A percentile compares a stretch with the other conserved stretches of the same genome.
These are phyloP conservation scores for Eonycteris spelaea DNA, from an alignment of 2,113 vertebrate genomes.

Conservation along the genomic window DNA sequence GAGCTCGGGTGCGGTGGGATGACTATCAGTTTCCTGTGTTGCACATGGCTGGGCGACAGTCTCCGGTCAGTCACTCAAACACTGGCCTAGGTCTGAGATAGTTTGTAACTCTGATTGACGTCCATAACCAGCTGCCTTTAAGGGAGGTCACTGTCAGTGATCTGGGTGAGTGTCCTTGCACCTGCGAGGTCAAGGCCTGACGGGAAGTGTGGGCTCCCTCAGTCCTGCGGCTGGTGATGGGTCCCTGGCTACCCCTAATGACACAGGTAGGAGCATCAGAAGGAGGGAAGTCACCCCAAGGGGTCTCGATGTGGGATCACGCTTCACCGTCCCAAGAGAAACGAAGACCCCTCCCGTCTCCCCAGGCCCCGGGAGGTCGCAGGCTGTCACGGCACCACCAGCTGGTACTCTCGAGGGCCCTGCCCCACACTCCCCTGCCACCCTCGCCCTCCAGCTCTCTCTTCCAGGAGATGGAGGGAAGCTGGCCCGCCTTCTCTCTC, in stretches of 20 bases:
- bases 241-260: background rate
- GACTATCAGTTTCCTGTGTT: background rate
- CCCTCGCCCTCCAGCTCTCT: too few species aligned
- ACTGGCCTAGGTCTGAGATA: background rate
- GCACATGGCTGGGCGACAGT: background rate
- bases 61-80: background rate
- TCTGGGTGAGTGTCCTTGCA: background rate
- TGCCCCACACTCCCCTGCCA: background rate
- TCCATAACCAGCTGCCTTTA: background rate
- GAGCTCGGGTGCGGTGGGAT: accelerated
- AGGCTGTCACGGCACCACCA: too few species aligned
- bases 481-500: background rate
- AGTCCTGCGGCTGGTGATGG: background rate
- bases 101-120: background rate
- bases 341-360: background rate
- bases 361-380: background rate
- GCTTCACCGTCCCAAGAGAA: background rate
- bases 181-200: background rate
- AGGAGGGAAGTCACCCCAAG: background rate
- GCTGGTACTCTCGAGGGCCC: accelerated
- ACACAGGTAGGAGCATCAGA: background rate
- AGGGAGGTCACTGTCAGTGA: background rate
- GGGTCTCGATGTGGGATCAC: background rate
- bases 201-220: background rate
- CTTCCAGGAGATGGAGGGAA: background rate